A percentile compares a stretch with the other conserved stretches of the same genome.
These are phyloP conservation scores for Phoxinus phoxinus DNA, from an alignment of 2,113 vertebrate species.

Conservation along the genomic window DNA sequence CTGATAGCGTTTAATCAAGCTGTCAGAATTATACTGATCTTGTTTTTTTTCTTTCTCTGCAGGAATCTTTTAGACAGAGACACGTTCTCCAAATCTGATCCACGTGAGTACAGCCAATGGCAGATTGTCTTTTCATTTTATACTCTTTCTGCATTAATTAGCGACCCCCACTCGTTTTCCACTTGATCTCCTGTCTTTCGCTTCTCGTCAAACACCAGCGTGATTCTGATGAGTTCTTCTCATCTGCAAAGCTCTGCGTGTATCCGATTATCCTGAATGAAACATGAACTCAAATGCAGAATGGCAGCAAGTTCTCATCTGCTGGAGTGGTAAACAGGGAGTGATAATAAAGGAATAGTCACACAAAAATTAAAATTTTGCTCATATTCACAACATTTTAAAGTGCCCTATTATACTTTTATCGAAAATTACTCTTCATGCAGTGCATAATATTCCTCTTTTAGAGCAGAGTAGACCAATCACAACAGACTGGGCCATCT, in stretches of 20 bases:
- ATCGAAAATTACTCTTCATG: too few species aligned
- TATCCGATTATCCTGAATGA: neutral
- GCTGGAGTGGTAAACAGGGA: neutral
- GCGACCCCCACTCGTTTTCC: neutral
- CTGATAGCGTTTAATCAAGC: slow-evolving; percentile 37
- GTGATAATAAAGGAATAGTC: neutral
- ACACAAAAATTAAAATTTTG: neutral
- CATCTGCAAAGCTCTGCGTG: neutral
- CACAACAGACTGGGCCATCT: too few species aligned
- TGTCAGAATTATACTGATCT: slow-evolving; percentile 47
- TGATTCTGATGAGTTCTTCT: slow-evolving; percentile 24
- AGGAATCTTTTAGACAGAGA: slow-evolving; percentile 95
- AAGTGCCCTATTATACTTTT: too few species aligned
- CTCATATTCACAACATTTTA: neutral
- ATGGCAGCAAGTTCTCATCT: neutral
- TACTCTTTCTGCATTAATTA: slow-evolving; percentile 30
- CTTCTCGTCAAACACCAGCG: slow-evolving; percentile 23
- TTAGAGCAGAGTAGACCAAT: too few species aligned
- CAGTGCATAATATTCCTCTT: too few species aligned
- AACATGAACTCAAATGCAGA: slow-evolving; percentile 17
- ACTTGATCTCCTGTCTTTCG: neutral
- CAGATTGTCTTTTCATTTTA: slow-evolving; percentile 1
- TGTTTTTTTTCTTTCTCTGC: slow-evolving; percentile 56
- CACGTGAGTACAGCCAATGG: slow-evolving; percentile 82
- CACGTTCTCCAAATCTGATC: slow-evolving; percentile 97